A percentile compares a stretch with the other conserved stretches of the same genome.
phyloP scores from a whole-genome alignment of 1,140 invertebrate species.

The Diabrotica virgifera region DNA sequence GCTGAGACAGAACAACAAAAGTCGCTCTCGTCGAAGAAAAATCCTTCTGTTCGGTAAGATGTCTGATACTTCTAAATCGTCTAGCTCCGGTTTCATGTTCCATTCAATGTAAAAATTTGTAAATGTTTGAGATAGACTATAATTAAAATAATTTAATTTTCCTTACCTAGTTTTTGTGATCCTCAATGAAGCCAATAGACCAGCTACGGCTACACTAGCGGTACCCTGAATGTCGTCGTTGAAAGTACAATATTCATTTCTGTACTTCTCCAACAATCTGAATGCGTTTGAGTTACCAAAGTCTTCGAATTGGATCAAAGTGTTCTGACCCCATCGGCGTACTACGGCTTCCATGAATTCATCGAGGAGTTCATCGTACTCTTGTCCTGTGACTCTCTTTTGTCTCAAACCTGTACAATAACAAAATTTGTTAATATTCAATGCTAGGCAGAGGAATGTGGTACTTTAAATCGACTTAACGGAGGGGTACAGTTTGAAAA shows the following conservation, averaged over 20 bases:
- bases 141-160: not conserved
- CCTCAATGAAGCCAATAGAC: constrained; percentile 77
- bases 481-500: too few relatives aligned
- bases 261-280: constrained; percentile 78
- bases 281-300: constrained; percentile 92
- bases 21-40: too few relatives aligned
- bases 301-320: constrained; percentile 90
- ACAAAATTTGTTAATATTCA: not conserved
- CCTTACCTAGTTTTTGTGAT: constrained; percentile 67
- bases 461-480: too few relatives aligned
- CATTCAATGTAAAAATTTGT: too few relatives aligned
- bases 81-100: too few relatives aligned
- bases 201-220: constrained; percentile 86
- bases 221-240: constrained; percentile 97
- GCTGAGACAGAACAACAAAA: too few relatives aligned
- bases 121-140: not conserved
- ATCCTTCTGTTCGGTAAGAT: too few relatives aligned
- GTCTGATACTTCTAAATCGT: too few relatives aligned
- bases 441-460: too few relatives aligned
- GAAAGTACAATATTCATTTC: constrained; percentile 84
- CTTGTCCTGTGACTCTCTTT: constrained; percentile 71
- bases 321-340: constrained; percentile 76
- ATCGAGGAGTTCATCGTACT: constrained; percentile 92
- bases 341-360: constrained; percentile 96
- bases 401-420: constrained; percentile 72